Base-by-base conservation (phyloP, 2,113 vertebrate genomes). In the Lasiurus cinereus region DNA sequence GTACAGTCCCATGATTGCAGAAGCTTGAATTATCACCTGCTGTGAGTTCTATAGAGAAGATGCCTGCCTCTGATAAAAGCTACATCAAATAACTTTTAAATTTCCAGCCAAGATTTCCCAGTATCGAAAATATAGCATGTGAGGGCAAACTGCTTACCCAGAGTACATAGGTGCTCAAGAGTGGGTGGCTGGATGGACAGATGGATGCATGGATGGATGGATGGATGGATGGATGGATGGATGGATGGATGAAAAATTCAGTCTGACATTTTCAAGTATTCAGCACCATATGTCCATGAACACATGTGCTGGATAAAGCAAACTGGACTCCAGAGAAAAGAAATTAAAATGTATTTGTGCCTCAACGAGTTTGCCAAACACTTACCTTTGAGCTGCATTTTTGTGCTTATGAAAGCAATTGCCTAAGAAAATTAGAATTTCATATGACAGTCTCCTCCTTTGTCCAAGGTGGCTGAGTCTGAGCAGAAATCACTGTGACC, bases 391-490 rank as follows among this genome's bases (percentile, higher is more conserved):
- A 83, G 12, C 59, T 83, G 2, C 16, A 70, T 73, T 83, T 76
- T 69, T 85, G 80, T 59, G 33, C 21, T 88, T 69, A 64, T 5
- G 56, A 83, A 83, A 50, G 36, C 54, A 89, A 56, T 89, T 79
- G 88, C 74, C 62, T 54, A 88, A 39, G 73, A 86, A 73, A 95
- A 56, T 64, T n/a, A 79, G 31, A 92, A 52, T 72, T 67, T 62
- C 31, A 3, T 56, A 33, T 54, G n/a, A 77, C 67, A 94, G 80
- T 88, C 33, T 43, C 12, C 2, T 90, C 24, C 1, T 33, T 39
- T 70, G 11, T 73, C 76, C 72, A 46, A 33, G 39, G 31, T 15
- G 9, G 29, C 59, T 80, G 54, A 80, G n/a, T 64, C 43, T 76
- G 54, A 89, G 43, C 33, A 54, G 76, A 19, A 15, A 6, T 83